Conservation (phyloP, 2,888 invertebrate species). For the Macrophya alboannulata region DNA sequence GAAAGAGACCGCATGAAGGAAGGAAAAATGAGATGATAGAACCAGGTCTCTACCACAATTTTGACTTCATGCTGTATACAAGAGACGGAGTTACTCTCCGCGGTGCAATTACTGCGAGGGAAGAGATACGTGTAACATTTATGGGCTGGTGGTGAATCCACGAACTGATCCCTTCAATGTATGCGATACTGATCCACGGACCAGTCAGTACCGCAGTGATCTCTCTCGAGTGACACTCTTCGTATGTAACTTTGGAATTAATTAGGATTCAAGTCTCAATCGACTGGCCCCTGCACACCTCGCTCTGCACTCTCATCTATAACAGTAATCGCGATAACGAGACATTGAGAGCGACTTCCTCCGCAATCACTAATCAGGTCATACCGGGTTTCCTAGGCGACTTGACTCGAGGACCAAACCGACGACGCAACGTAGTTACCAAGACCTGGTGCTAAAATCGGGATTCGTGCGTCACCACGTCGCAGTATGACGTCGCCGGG, state of each 20-base stretch:
- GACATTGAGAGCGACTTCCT: conserved; percentile 56
- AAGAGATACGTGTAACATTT: background rate
- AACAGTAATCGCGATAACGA: conserved; percentile 57
- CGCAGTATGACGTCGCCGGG: conserved; percentile 21
- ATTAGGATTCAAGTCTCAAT: conserved; percentile 24
- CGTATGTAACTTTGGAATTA: conserved; percentile 38
- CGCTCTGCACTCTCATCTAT: background rate
- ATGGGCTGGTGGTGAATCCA: background rate
- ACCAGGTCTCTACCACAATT: background rate
- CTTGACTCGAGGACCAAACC: conserved; percentile 63
- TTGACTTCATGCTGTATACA: background rate
- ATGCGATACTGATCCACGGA: background rate
- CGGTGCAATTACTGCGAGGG: background rate
- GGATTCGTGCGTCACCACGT: conserved; percentile 32
- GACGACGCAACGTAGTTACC: conserved; percentile 59
- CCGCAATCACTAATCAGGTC: conserved; percentile 60
- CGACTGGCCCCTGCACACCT: background rate
- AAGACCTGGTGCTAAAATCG: conserved; percentile 61
- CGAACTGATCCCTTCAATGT: background rate
- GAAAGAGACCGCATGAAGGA: background rate
- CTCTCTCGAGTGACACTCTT: background rate
- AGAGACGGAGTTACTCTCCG: background rate
- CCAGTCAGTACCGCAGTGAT: background rate
- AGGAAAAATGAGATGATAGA: background rate
- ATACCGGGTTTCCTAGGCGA: conserved; percentile 65